These are phyloP conservation scores for Creontiades dilutus DNA, from an alignment of 2,888 invertebrate species.

Conservation along the genomic window DNA sequence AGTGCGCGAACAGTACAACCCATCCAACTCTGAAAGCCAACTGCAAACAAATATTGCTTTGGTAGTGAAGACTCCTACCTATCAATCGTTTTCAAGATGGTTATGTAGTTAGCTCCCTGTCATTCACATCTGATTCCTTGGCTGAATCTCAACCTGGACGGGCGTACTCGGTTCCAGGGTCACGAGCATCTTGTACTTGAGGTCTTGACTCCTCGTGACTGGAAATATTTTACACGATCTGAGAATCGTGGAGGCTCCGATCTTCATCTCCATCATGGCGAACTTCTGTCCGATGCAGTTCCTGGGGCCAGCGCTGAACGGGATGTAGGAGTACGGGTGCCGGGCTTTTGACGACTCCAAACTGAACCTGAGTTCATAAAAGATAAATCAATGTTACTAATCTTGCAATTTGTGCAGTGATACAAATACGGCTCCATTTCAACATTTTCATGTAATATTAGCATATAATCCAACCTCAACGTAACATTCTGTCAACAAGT, in stretches of 20 bases:
- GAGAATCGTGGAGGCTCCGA: slow-evolving; percentile 59
- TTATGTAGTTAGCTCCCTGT: too few relatives aligned
- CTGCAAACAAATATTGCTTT: too few relatives aligned
- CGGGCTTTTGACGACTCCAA: slow-evolving; percentile 74
- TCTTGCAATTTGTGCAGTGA: too few relatives aligned
- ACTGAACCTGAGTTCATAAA: slow-evolving; percentile 72
- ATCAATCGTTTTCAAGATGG: too few relatives aligned
- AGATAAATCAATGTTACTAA: too few relatives aligned
- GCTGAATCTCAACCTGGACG: slow-evolving; percentile 26
- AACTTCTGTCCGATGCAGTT: slow-evolving; percentile 81
- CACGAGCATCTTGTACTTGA: slow-evolving; percentile 34
- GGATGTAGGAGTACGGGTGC: slow-evolving; percentile 78
- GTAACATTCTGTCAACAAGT: too few relatives aligned
- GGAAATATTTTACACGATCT: slow-evolving; percentile 35
- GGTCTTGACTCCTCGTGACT: background rate
- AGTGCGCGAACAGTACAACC: too few relatives aligned
- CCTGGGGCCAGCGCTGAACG: slow-evolving; percentile 84
- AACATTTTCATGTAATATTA: too few relatives aligned
- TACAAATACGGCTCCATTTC: too few relatives aligned
- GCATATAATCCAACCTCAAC: too few relatives aligned
- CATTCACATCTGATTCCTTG: slow-evolving; percentile 14
- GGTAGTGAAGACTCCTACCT: too few relatives aligned
- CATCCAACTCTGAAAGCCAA: too few relatives aligned
- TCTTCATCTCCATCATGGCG: slow-evolving; percentile 67
- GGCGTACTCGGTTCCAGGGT: slow-evolving; percentile 47